Evolutionary conservation across 92 coral and sea anemone species (phyloP).

Genomic region (Ricordea florida): DNA sequence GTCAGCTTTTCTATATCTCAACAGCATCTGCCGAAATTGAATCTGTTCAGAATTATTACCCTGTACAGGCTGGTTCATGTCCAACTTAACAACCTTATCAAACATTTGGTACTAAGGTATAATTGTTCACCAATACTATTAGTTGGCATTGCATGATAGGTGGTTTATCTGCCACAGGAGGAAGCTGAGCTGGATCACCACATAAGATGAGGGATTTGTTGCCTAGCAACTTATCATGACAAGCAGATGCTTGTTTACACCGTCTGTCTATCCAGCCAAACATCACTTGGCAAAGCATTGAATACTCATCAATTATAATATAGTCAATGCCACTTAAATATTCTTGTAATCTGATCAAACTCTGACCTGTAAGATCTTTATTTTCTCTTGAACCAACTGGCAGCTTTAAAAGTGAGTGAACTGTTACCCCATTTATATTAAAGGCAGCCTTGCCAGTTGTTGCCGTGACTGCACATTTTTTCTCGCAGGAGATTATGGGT

Average conservation of each 20-base stretch:
- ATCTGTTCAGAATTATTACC: constrained; percentile 60
- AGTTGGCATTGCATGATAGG: constrained; percentile 68
- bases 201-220: constrained; percentile 61
- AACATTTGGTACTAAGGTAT: constrained; percentile 66
- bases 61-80: constrained; percentile 67
- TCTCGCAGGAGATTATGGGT: constrained; percentile 52
- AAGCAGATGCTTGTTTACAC: constrained; percentile 67
- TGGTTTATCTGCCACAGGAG: constrained; percentile 86
- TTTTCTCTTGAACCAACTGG: constrained; percentile 68
- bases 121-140: constrained; percentile 74
- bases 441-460: constrained; percentile 81
- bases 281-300: constrained; percentile 71
- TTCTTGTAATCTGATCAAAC: constrained; percentile 45
- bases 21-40: constrained; percentile 61
- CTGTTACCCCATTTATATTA: constrained; percentile 64
- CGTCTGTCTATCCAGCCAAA: constrained; percentile 77
- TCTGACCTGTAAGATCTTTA: constrained; percentile 70
- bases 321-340: constrained; percentile 51
- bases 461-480: constrained; percentile 76
- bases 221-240: constrained; percentile 60
- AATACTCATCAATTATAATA: constrained; percentile 69
- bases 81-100: constrained; percentile 67
- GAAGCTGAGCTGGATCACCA: constrained; percentile 78
- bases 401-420: constrained; percentile 69
- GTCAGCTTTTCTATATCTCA: constrained; percentile 54